Conservation (phyloP, 2,113 vertebrate species). For the Hippocampus barbouri region DNA sequence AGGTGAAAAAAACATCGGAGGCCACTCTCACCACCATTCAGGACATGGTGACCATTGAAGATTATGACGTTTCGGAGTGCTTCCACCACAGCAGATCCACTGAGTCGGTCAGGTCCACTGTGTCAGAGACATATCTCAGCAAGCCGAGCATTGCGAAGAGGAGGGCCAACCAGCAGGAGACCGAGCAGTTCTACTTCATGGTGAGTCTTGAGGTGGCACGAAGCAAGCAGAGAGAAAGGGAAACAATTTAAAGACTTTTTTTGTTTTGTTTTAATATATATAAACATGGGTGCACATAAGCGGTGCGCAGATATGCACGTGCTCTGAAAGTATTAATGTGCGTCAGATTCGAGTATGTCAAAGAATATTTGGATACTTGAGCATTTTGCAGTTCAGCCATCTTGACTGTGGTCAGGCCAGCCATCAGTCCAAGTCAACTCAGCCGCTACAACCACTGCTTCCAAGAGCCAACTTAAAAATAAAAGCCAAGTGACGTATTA, state of each 20-base stretch:
- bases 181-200: slow-evolving; percentile 98
- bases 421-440: too few relatives aligned
- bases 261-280: too few relatives aligned
- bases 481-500: too few relatives aligned
- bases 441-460: too few relatives aligned
- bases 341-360: too few relatives aligned
- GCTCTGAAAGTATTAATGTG: too few relatives aligned
- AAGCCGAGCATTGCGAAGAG: slow-evolving; percentile 97
- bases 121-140: slow-evolving; percentile 95
- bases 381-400: too few relatives aligned
- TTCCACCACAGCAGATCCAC: slow-evolving; percentile 98
- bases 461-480: too few relatives aligned
- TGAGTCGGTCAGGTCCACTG: slow-evolving; percentile 93
- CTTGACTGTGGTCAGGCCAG: too few relatives aligned
- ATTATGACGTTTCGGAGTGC: slow-evolving; percentile 96
- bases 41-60: slow-evolving; percentile 97
- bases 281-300: too few relatives aligned
- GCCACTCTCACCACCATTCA: slow-evolving; percentile 96
- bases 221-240: background rate
- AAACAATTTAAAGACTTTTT: background rate
- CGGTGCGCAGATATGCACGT: too few relatives aligned
- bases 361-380: too few relatives aligned
- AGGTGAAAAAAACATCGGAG: slow-evolving; percentile 98
- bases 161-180: slow-evolving; percentile 97
- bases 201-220: slow-evolving; percentile 55